A percentile compares a stretch with the other conserved stretches of the same genome.
phyloP scores from a whole-genome alignment of 2,888 invertebrate genomes.

The Lymantria dispar region DNA sequence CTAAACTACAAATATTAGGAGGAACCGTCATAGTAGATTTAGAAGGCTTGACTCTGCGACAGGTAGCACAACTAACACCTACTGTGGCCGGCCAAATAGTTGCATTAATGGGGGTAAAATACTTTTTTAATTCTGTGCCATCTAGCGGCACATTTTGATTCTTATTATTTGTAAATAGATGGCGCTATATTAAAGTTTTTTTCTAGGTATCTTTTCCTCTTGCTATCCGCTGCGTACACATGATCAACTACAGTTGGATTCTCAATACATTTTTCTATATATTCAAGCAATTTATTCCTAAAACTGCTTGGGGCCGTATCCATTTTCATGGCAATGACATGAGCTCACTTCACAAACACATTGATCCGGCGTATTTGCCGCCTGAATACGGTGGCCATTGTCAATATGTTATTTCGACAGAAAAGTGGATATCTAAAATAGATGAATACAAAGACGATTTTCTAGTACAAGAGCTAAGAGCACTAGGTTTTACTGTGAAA shows the following conservation, averaged over 20 bases:
- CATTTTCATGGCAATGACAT: constrained; percentile 69
- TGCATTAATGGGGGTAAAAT: constrained; percentile 66
- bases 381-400: constrained; percentile 72
- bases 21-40: constrained; percentile 71
- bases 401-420: constrained; percentile 80
- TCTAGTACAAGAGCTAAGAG: constrained; percentile 83
- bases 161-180: background rate
- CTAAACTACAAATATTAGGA: constrained; percentile 69
- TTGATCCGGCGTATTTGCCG: constrained; percentile 61
- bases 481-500: constrained; percentile 79
- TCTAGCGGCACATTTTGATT: constrained; percentile 3
- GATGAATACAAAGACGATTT: constrained; percentile 74
- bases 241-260: constrained; percentile 90
- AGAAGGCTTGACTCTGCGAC: constrained; percentile 58
- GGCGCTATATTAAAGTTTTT: background rate
- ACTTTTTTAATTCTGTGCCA: constrained; percentile 6
- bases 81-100: constrained; percentile 67
- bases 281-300: constrained; percentile 88
- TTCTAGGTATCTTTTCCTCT: constrained; percentile 87
- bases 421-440: constrained; percentile 84
- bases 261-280: constrained; percentile 88
- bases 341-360: constrained; percentile 60
- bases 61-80: constrained; percentile 59
- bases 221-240: constrained; percentile 87
- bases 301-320: constrained; percentile 82